These are phyloP conservation scores for Cheilosia impressa DNA, from an alignment of 2,888 invertebrate genomes.

Conservation along the genomic window DNA sequence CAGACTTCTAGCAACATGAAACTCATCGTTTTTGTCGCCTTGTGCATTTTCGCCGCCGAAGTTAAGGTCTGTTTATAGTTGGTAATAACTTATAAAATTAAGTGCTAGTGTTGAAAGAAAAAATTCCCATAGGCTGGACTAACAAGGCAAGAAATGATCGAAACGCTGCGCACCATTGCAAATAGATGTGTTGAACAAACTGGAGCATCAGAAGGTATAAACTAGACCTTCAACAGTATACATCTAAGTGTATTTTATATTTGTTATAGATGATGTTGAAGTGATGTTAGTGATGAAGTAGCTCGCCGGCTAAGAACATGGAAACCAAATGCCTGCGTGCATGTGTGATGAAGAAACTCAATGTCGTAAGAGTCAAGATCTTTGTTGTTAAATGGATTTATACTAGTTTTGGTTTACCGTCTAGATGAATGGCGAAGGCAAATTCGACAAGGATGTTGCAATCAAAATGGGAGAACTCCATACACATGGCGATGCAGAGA, in stretches of 20 bases:
- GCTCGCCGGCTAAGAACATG: conserved; percentile 76
- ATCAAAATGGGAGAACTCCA: conserved; percentile 77
- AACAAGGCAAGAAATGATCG: background rate
- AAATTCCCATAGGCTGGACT: background rate
- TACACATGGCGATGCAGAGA: conserved; percentile 78
- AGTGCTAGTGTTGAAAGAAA: background rate
- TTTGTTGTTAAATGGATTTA: too few relatives aligned
- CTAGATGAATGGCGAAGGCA: conserved; percentile 80
- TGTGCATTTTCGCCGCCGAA: background rate
- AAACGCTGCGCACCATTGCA: background rate
- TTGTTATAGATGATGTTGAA: conserved; percentile 79
- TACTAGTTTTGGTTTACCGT: background rate
- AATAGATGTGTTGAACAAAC: conserved; percentile 6
- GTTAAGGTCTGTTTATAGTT: background rate
- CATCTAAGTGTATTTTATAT: background rate
- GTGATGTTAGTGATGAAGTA: conserved; percentile 78
- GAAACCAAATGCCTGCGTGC: conserved; percentile 81
- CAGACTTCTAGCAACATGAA: background rate
- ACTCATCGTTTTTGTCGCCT: background rate
- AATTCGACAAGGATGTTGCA: conserved; percentile 78
- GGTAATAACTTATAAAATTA: background rate
- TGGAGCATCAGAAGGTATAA: conserved; percentile 16
- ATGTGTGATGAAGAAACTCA: conserved; percentile 81
- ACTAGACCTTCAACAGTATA: background rate
- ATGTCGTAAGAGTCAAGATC: conserved; percentile 78